Conservation (phyloP, 2,113 vertebrate species). For the Harpagus bidentatus region DNA sequence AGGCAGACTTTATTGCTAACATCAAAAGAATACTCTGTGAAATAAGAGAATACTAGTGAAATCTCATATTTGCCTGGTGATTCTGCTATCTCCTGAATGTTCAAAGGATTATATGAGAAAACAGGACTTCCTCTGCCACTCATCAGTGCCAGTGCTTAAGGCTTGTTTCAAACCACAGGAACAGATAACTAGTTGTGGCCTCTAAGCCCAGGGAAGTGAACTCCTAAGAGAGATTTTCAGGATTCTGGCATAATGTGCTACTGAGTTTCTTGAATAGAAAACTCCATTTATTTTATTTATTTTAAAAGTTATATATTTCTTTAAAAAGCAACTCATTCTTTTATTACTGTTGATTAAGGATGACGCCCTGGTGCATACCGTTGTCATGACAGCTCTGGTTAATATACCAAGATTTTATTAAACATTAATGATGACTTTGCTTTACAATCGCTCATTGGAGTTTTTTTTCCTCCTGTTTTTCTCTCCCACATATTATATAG, state of each 20-base stretch:
- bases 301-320: background rate
- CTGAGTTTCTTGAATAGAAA: background rate
- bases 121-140: background rate
- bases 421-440: background rate
- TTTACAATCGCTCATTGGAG: background rate
- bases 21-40: background rate
- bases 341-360: background rate
- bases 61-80: background rate
- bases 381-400: slow-evolving; percentile 15
- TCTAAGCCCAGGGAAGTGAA: background rate
- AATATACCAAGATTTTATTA: slow-evolving; percentile 28
- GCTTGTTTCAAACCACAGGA: background rate
- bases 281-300: background rate
- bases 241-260: background rate
- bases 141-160: background rate
- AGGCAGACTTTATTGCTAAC: background rate
- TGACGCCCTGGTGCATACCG: background rate
- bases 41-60: background rate
- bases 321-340: background rate
- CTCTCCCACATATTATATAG: background rate
- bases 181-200: background rate
- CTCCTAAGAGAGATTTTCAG: background rate
- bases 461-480: background rate
- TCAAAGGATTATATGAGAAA: background rate
- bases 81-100: background rate